Evolutionary conservation across 2,888 invertebrate species (phyloP).

Genomic region (Drosophila setosimentum): DNA sequence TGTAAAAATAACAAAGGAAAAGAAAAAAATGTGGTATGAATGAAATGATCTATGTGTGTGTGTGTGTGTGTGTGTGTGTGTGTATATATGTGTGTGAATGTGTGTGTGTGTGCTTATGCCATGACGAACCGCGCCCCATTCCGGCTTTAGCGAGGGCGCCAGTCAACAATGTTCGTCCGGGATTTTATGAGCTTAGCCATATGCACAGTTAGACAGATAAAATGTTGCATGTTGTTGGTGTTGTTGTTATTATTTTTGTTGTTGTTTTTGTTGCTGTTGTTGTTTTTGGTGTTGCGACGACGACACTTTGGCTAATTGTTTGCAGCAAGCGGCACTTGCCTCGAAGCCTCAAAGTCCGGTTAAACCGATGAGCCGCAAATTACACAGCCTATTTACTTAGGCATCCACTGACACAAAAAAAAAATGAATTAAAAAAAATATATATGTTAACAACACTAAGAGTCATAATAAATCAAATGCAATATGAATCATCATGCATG

Average conservation of each 20-base stretch:
- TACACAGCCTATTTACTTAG: conserved; percentile 33
- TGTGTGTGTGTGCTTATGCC: conserved; percentile 20
- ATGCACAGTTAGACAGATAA: conserved; percentile 47
- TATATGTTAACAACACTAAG: neutral
- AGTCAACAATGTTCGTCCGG: conserved; percentile 58
- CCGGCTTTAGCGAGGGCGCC: conserved; percentile 57
- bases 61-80: conserved; percentile 18
- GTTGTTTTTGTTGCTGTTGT: conserved; percentile 5
- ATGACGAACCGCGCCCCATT: conserved; percentile 55
- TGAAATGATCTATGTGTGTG: conserved; percentile 53
- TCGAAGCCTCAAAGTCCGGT: conserved; percentile 21
- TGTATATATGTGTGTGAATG: conserved; percentile 12
- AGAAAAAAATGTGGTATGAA: conserved; percentile 54
- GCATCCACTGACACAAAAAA: neutral
- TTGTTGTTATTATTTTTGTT: neutral
- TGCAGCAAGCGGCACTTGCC: conserved; percentile 61
- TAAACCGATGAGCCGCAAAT: conserved; percentile 46
- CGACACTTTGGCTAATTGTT: conserved; percentile 77
- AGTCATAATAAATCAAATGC: conserved; percentile 17
- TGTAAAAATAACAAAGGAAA: conserved; percentile 49
- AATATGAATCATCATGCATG: conserved; percentile 32
- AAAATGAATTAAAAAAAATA: neutral
- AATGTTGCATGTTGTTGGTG: conserved; percentile 22
- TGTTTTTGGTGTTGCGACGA: conserved; percentile 36
- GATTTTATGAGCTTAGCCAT: conserved; percentile 61